Evolutionary conservation across 2,888 invertebrate species (phyloP).

Genomic region (Apamea epomidion): DNA sequence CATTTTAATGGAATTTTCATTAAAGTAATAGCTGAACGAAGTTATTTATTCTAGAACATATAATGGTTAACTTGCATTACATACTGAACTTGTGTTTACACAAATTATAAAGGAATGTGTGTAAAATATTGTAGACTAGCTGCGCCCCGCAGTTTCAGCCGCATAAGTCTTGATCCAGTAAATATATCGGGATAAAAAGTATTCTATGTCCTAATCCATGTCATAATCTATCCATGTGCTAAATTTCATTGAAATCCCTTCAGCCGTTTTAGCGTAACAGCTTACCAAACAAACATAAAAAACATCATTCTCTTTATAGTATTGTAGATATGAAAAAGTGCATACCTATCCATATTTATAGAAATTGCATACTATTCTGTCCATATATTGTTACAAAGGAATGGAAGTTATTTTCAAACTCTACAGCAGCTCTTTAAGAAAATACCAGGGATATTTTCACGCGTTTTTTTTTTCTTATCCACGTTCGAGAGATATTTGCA

Average conservation of each 20-base stretch:
- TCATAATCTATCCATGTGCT: no score
- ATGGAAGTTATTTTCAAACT: background rate
- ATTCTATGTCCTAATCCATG: no score
- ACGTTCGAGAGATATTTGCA: slow-evolving; percentile 19
- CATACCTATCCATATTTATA: background rate
- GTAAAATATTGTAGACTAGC: background rate
- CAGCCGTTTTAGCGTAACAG: no score
- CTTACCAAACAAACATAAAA: no score
- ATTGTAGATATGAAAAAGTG: background rate
- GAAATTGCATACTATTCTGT: no score
- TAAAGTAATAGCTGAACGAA: background rate
- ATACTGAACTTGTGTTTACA: background rate
- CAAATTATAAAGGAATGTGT: background rate
- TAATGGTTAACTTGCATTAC: background rate
- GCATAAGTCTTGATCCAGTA: no score
- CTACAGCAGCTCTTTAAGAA: background rate
- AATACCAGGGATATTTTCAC: slow-evolving; percentile 1
- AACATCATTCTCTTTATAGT: no score
- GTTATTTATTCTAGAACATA: background rate
- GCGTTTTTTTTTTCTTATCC: slow-evolving; percentile 19
- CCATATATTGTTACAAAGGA: background rate
- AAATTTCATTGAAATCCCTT: no score
- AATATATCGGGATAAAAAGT: no score
- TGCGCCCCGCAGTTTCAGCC: no score
- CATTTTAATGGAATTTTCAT: background rate